Evolutionary conservation across 2,888 invertebrate genomes (phyloP), one percentile per base, ranked within the genome.

Genomic region (Parnassius glacialis): DNA sequence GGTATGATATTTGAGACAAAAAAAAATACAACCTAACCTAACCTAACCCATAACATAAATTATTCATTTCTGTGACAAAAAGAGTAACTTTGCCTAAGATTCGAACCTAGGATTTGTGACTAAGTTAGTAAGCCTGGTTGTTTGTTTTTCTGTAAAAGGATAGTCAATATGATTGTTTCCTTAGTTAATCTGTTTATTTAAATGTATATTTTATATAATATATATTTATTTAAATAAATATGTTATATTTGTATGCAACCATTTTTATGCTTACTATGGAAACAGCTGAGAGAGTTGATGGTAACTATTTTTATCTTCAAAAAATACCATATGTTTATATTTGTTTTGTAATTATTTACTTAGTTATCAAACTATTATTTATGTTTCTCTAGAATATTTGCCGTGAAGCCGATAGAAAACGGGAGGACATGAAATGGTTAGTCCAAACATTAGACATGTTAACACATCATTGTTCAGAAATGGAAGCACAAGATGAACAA

Each of bases 381-480:
- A 57, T 65, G 52, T 59, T 69, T 70, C 64, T 64, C 3, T 88
- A 98, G 97, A 94, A 94, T 82, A 96, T 98, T 72, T 97, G 97
- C 81, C 95, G 95, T 65, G 97, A 97, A 88, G 97, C 98, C 45
- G 97, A 98, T 80, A 93, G 93, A 64, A 96, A 97, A 81, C 94
- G 97, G 41, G 97, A 98, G 83, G 97, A 97, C 75, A 97, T 98
- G 95, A 98, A 98, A 80, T 97, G 97, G 97, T 92, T 99, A 61
- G 97, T 98, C 1, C 97, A 97, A 84, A 97, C 96, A 12, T 87
- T 98, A 58, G 97, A 98, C 76, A 95, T 95, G 73, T 93, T 99
- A 64, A 94, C 96, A 20, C 94, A 96, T 63, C 96, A 96, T 77
- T 95, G 96, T 70, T 94, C 96, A 11, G 96, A 97, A 74, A 92